phyloP scores from a whole-genome alignment of 2,888 invertebrate species.

The Apotomis capreana region DNA sequence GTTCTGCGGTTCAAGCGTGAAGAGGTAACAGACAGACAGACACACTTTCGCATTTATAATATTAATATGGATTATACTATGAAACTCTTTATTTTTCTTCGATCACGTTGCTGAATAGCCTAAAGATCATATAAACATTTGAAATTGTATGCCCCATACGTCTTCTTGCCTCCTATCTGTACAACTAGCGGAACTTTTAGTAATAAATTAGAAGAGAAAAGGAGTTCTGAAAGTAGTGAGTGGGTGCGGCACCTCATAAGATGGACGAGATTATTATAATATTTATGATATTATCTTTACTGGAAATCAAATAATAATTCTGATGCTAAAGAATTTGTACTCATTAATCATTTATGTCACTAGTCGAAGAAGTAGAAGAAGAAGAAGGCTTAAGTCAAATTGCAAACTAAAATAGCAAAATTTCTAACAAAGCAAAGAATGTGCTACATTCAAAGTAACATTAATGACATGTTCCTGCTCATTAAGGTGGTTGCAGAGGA shows the following conservation, averaged over 20 bases:
- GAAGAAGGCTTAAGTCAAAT: no score
- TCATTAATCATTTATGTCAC: no score
- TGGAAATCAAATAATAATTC: conserved; percentile 5
- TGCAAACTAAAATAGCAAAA: no score
- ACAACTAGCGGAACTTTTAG: conserved; percentile 23
- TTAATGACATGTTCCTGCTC: no score
- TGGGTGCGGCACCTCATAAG: conserved; percentile 29
- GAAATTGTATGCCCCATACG: not conserved
- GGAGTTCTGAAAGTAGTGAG: conserved; percentile 33
- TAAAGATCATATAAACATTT: not conserved
- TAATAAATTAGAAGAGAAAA: conserved; percentile 32
- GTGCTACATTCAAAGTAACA: no score
- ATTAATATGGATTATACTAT: no score
- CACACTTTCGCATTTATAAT: no score
- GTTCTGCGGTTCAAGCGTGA: no score
- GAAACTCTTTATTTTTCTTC: not conserved
- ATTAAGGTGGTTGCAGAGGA: no score
- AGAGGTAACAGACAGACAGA: no score
- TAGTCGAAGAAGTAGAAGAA: no score
- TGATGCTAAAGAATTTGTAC: not conserved
- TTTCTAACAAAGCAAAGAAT: no score
- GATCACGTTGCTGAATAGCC: not conserved
- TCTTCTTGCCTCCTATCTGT: not conserved
- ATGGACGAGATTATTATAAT: conserved; percentile 29
- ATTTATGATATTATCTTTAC: conserved; percentile 6